These are phyloP conservation scores for Pollachius pollachius DNA, from an alignment of 2,113 vertebrate genomes.

Conservation along the genomic window DNA sequence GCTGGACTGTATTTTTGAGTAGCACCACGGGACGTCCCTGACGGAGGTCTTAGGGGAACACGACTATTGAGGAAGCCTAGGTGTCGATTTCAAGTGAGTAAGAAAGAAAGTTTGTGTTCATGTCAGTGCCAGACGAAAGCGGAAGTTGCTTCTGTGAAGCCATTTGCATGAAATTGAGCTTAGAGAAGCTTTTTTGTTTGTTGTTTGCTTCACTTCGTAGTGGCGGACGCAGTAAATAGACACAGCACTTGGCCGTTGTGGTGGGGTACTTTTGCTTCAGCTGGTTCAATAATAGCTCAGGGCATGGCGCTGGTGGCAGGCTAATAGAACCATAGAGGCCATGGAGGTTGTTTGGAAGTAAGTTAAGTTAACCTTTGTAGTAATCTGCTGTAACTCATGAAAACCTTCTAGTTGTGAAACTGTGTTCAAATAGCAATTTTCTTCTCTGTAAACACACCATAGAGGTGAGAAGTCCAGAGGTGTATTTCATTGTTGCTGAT, in stretches of 20 bases:
- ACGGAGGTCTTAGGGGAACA: background rate
- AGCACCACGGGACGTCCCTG: no score
- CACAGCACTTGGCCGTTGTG: background rate
- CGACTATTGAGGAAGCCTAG: background rate
- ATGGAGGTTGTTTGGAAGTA: no score
- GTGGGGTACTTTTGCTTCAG: background rate
- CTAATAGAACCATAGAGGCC: slow-evolving; percentile 1
- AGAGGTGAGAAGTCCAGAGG: no score
- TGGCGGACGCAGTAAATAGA: background rate
- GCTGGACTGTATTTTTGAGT: no score
- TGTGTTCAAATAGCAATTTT: no score
- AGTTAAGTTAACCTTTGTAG: background rate
- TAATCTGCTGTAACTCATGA: slow-evolving; percentile 7
- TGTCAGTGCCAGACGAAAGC: no score
- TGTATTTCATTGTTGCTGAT: no score
- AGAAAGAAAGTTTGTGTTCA: no score
- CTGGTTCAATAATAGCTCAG: background rate
- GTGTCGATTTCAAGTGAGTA: background rate
- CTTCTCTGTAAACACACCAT: no score
- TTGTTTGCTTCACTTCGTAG: background rate
- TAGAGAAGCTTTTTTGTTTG: background rate
- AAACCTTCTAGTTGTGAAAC: no score
- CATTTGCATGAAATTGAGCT: no score
- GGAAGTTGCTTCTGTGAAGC: no score
- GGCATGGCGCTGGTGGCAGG: background rate